Conservation (phyloP, 2,888 invertebrate genomes). For the Lymantria dispar region DNA sequence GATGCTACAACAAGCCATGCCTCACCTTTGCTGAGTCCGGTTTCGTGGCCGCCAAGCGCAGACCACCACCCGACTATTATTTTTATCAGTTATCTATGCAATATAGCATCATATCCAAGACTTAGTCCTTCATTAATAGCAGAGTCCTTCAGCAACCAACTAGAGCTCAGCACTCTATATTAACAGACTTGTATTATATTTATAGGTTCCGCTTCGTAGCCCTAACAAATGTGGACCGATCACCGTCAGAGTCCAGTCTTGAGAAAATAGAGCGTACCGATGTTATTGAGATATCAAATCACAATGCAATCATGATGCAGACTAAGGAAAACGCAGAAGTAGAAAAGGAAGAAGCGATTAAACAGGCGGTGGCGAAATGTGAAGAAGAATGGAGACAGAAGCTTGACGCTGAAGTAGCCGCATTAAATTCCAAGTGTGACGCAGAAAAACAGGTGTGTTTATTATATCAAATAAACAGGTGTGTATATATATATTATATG, state of each 20-base stretch:
- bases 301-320: conserved; percentile 86
- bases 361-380: conserved; percentile 77
- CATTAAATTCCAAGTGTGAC: conserved; percentile 71
- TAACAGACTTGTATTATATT: too few species aligned
- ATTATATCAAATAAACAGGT: too few species aligned
- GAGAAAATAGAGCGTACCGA: conserved; percentile 88
- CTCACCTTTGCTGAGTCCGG: too few species aligned
- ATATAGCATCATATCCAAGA: too few species aligned
- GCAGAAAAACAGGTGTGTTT: conserved; percentile 75
- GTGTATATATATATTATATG: too few species aligned
- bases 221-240: conserved; percentile 87
- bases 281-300: conserved; percentile 84
- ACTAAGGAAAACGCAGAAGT: conserved; percentile 86
- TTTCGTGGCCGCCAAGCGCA: too few species aligned
- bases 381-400: conserved; percentile 84
- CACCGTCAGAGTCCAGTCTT: conserved; percentile 89
- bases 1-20: too few species aligned
- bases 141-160: too few species aligned
- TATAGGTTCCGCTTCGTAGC: conserved; percentile 88
- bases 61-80: too few species aligned
- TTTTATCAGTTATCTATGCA: too few species aligned
- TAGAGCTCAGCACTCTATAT: too few species aligned
- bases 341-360: conserved; percentile 80
- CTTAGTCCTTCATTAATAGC: too few species aligned
- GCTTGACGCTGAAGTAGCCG: conserved; percentile 44